Base-by-base conservation (phyloP, 1,140 invertebrate genomes). In the Drosophila biarmipes region DNA sequence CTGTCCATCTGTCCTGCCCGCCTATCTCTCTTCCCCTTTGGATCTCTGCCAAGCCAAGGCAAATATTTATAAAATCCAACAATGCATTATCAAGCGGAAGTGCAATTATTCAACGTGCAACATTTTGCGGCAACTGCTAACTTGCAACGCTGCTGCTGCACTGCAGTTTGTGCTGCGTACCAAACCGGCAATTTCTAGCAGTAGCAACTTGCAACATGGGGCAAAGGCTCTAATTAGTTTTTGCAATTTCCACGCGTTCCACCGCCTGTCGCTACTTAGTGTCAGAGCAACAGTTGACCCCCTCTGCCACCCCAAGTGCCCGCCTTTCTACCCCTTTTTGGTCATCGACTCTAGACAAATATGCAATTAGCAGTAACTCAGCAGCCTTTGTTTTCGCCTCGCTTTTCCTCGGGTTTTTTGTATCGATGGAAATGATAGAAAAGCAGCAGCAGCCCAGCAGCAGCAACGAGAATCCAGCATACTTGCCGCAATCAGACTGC, bases 31-130 rank as follows among this genome's bases (percentile, higher is more conserved):
- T 17, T 29, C 48, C 21, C 52, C 31, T 37, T 34, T 37, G 19
- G 29, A 46, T 53, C 53, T 45, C 55, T 19, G 15, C n/a, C n/a
- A n/a, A n/a, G 54, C 40, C 78, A 81, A 81, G 79, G 73, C 81
- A 89, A 89, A 89, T 89, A 89, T 89, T 89, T 89, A 89, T 84
- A 89, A 89, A 89, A 89, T 89, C 84, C 84, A 89, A 89, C 84
- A 89, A 89, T 89, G 79, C 80, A 89, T 89, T 90, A 89, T 89
- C 84, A 89, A 82, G 84, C 84, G 84, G 84, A 89, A 89, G 84
- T 89, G 84, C 84, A 89, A 89, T 89, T 89, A 89, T 89, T 89
- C 84, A 89, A 89, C 84, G 84, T 89, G 84, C 84, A 84, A 89
- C 76, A 90, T 89, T 89, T 84, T 89, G 84, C 84, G 61, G 84